Conservation (phyloP, 2,113 vertebrate genomes). For the Stomatorhinus ivindoensis region DNA sequence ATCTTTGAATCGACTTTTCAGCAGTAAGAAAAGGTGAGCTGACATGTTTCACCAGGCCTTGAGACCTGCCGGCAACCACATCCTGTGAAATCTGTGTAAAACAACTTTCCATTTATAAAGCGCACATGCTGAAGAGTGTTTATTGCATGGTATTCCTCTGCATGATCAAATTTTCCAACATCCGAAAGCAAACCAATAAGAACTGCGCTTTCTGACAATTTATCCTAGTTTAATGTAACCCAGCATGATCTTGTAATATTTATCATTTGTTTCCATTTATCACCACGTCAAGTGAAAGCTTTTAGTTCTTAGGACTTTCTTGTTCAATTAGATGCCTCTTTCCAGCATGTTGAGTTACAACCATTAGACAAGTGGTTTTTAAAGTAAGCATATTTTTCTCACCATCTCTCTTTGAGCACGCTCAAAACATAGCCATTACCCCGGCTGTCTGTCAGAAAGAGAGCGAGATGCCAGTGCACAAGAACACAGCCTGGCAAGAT, state of each 20-base stretch:
- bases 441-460: neutral
- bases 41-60: neutral
- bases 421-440: neutral
- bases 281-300: neutral
- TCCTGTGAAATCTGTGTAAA: neutral
- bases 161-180: neutral
- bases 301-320: neutral
- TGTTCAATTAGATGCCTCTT: neutral
- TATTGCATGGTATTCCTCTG: neutral
- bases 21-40: neutral
- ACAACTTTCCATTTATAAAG: neutral
- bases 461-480: neutral
- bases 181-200: neutral
- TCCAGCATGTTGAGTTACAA: neutral
- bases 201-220: neutral
- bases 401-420: neutral
- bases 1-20: neutral
- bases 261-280: neutral
- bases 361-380: neutral
- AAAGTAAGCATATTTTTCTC: neutral
- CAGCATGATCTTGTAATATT: neutral
- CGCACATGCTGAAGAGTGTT: neutral
- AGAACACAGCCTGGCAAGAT: neutral
- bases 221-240: neutral
- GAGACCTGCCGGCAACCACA: neutral